A percentile compares a stretch with the other conserved stretches of the same genome.
Conservation (phyloP, 2,797 vertebrate genomes). For the Numenius phaeopus region DNA sequence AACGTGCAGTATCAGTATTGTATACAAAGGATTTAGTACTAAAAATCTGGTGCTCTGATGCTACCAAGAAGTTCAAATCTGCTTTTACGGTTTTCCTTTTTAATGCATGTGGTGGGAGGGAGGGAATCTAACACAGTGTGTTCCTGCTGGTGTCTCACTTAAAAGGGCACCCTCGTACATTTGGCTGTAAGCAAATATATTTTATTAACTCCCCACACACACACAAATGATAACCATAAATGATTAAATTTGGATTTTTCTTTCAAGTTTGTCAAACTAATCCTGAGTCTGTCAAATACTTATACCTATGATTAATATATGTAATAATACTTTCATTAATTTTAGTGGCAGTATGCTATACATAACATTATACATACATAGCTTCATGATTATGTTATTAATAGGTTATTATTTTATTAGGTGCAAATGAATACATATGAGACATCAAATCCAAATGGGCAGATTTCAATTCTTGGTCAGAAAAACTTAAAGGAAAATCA, state of each 20-base stretch:
- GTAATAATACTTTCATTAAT: background rate
- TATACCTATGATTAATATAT: background rate
- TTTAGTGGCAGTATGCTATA: background rate
- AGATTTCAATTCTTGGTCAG: background rate
- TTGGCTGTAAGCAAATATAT: background rate
- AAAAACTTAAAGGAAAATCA: background rate
- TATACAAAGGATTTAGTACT: background rate
- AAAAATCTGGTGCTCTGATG: background rate
- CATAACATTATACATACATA: background rate
- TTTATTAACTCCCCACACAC: background rate
- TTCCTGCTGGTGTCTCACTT: background rate
- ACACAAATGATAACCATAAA: background rate
- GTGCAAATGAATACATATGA: background rate
- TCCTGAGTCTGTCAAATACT: background rate
- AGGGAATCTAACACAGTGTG: accelerated
- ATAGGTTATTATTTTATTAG: background rate
- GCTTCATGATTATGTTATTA: background rate
- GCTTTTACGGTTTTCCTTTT: background rate
- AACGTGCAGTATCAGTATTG: background rate
- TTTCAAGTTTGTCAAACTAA: background rate
- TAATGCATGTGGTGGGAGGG: background rate
- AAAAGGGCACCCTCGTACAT: background rate
- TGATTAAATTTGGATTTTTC: background rate
- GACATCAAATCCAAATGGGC: background rate
- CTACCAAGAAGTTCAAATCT: background rate